Conservation (phyloP, 1,140 invertebrate genomes). For the Bombyx mori region ASM3026992v2 NC_085130.1:2306501-2307000, state of each 20-base stretch:
- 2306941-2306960: no score
- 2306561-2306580: no score
- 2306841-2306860: background rate
- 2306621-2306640: constrained; percentile 12
- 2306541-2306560: no score
- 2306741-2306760: background rate
- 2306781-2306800: background rate
- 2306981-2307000: no score
- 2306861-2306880: no score
- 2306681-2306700: constrained; percentile 15
- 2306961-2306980: no score
- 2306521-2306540: no score
- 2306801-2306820: background rate
- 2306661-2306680: constrained; percentile 11
- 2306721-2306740: background rate
- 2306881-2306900: no score
- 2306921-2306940: no score
- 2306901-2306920: no score
- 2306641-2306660: constrained; percentile 10
- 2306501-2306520: no score
- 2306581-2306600: background rate
- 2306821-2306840: background rate
- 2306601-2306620: constrained; percentile 13
- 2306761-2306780: background rate
- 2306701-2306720: background rate